Base-by-base conservation (phyloP, 2,797 vertebrate genomes). In the Betta splendens region DNA sequence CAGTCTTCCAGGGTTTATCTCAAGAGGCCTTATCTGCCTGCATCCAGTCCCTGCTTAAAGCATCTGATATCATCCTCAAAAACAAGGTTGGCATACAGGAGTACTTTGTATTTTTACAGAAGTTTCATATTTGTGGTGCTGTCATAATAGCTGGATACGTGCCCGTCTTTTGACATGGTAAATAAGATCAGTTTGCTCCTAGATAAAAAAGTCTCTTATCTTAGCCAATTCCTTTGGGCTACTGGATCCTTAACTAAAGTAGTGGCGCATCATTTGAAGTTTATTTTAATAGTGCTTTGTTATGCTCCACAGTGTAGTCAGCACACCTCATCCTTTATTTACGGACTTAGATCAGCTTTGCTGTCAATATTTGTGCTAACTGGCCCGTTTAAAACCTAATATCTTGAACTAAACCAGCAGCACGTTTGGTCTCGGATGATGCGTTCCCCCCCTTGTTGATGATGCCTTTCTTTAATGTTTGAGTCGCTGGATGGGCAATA, bases 21-120 rank as follows among this genome's bases (percentile, higher is more conserved):
- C 97, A 98, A 87, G 96, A 98, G 85, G 95, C 96, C 16, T 92
- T 99, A 84, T 98, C 96, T 57, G 96, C 97, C 63, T 98, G 97
- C 81, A 96, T 96, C 88, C 94, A 95, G 83, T 98, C 96, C 0
- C 88, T 98, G 58, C 92, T 98, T 69, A 94, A 92, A 91, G 97
- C 96, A 20, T 93, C 95, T 3, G 96, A 98, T 72, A 90, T 95
- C 54, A 98, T 98, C 89, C 88, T 93, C 70, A 98, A 95, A 92
- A 98, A 91, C 89, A 99, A 99, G 97, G 97, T 98, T 89, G 89
- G 94, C 69, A 58, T 61, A 21, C 47, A 55, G 52, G 45, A 22
- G 4, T 20, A 52, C 15, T 76, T 55, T 74, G 18, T 66, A 16
- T 70, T 70, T 50, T 37, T 15, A n/a, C 54, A 37, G 10, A 44